phyloP scores from a whole-genome alignment of 2,888 invertebrate genomes.

The Hesperia comma region DNA sequence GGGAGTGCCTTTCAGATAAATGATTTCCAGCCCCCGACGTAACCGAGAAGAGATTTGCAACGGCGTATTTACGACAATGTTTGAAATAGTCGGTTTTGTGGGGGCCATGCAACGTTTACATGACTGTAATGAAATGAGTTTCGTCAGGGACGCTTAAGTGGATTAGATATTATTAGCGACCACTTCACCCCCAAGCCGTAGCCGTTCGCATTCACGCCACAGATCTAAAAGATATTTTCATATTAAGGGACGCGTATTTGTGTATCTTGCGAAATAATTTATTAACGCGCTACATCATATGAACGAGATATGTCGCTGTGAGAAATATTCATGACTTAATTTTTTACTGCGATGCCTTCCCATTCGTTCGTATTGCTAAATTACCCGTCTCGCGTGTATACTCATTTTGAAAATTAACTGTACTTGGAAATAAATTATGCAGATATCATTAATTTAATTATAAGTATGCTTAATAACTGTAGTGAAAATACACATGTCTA shows the following conservation, averaged over 20 bases:
- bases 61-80: conserved; percentile 73
- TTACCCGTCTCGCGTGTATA: conserved; percentile 22
- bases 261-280: conserved; percentile 30
- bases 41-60: conserved; percentile 51
- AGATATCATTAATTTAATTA: not conserved
- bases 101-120: conserved; percentile 65
- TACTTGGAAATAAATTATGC: conserved; percentile 6
- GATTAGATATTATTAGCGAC: conserved; percentile 62
- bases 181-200: conserved; percentile 26
- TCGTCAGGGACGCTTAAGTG: conserved; percentile 66
- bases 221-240: conserved; percentile 26
- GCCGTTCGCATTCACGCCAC: conserved; percentile 22
- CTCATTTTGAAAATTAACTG: conserved; percentile 27
- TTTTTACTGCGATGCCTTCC: conserved; percentile 34
- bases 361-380: conserved; percentile 33
- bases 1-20: conserved; percentile 81
- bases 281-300: conserved; percentile 28
- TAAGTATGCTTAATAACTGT: too few species aligned
- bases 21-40: conserved; percentile 59
- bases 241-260: conserved; percentile 33
- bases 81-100: conserved; percentile 62
- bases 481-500: too few species aligned
- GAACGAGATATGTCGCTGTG: conserved; percentile 34
- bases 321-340: conserved; percentile 36
- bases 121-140: conserved; percentile 73